phyloP scores from a whole-genome alignment of 2,797 vertebrate genomes.

The Ceryle rudis region DNA sequence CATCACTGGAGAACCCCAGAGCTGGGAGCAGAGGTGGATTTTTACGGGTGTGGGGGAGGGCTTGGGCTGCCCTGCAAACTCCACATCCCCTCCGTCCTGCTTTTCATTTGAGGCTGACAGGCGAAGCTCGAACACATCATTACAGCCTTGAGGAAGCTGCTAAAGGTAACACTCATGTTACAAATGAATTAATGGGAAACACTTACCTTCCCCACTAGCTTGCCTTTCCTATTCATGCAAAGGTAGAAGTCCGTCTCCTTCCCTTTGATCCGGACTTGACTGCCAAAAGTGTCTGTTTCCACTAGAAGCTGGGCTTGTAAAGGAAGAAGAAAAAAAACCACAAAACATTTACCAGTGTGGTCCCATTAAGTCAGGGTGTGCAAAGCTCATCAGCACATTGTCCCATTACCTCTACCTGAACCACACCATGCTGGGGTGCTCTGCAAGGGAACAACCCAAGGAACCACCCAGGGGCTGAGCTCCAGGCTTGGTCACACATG shows the following conservation, averaged over 20 bases:
- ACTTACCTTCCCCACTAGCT: constrained; percentile 90
- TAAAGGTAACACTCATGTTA: constrained; percentile 32
- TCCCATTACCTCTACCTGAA: background rate
- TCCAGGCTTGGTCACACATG: background rate
- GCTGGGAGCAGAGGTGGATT: background rate
- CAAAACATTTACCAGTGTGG: constrained; percentile 58
- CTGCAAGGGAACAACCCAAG: background rate
- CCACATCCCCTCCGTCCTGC: background rate
- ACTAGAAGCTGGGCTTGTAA: constrained; percentile 92
- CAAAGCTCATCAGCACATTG: background rate
- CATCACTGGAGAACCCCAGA: background rate
- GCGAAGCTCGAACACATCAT: background rate
- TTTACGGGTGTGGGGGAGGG: background rate
- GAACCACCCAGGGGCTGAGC: background rate
- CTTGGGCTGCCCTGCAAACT: background rate
- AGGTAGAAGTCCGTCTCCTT: constrained; percentile 91
- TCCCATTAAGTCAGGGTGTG: background rate
- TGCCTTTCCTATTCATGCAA: constrained; percentile 90
- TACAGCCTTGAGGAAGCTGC: constrained; percentile 27
- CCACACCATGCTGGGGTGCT: accelerated
- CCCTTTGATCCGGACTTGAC: constrained; percentile 91
- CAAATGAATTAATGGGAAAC: constrained; percentile 39
- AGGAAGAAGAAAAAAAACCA: constrained; percentile 72
- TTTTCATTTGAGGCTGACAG: constrained; percentile 48
- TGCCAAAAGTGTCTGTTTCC: constrained; percentile 91